A percentile compares a stretch with the other conserved stretches of the same genome.
Conservation (phyloP, 2,797 vertebrate species). For the Paratrypauchen microcephalus region DNA sequence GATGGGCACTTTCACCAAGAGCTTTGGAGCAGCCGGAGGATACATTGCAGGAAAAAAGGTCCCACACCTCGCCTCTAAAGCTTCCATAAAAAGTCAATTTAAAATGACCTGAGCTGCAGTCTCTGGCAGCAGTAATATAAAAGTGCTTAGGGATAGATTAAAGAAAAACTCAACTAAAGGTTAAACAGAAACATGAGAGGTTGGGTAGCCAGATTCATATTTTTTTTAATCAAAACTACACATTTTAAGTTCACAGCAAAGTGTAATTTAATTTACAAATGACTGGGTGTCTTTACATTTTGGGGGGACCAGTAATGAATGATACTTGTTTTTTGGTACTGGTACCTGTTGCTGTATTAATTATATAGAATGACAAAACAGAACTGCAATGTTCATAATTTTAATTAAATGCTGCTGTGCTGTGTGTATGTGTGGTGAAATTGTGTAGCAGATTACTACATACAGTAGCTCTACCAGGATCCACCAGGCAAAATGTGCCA, state of each 20-base stretch:
- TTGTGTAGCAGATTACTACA: too few relatives aligned
- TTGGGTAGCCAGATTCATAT: background rate
- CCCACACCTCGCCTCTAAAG: background rate
- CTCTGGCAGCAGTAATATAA: background rate
- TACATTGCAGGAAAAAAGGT: conserved; percentile 97
- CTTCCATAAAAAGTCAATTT: background rate
- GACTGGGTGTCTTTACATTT: too few relatives aligned
- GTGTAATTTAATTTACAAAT: too few relatives aligned
- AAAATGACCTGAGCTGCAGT: background rate
- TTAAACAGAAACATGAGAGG: background rate
- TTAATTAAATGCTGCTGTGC: too few relatives aligned
- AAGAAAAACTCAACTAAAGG: background rate
- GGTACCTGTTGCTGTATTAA: too few relatives aligned
- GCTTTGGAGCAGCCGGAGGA: conserved; percentile 91
- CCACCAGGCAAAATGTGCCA: background rate
- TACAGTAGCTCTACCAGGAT: background rate
- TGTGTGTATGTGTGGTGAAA: background rate
- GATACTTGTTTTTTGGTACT: too few relatives aligned
- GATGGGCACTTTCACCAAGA: conserved; percentile 99
- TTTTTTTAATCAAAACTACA: background rate
- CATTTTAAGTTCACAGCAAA: too few relatives aligned
- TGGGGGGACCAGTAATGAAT: too few relatives aligned
- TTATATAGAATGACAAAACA: too few relatives aligned
- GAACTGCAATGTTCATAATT: too few relatives aligned
- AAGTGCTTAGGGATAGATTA: background rate